phyloP scores from a whole-genome alignment of 2,113 vertebrate genomes.

The Nibea albiflora region DNA sequence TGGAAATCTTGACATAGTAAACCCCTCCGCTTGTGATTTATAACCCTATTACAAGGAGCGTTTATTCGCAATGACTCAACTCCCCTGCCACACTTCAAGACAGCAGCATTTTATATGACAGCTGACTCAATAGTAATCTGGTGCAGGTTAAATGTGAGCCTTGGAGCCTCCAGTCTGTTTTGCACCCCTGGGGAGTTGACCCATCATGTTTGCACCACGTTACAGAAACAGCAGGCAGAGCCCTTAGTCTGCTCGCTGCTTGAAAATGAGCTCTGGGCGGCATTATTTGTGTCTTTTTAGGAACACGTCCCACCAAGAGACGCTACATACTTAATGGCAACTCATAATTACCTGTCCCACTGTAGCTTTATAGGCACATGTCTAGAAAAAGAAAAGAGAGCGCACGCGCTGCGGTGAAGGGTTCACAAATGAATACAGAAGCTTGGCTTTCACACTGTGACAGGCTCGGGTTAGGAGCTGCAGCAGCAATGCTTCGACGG shows the following conservation, averaged over 20 bases:
- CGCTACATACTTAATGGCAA: background rate
- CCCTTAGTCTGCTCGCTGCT: background rate
- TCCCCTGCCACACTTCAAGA: constrained; percentile 32
- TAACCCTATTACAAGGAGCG: constrained; percentile 19
- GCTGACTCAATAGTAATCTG: constrained; percentile 71
- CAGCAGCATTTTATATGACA: constrained; percentile 66
- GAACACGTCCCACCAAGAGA: background rate
- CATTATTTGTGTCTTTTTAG: constrained; percentile 11
- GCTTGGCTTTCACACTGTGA: constrained; percentile 67
- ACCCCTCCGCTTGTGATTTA: constrained; percentile 16
- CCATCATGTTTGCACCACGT: constrained; percentile 8
- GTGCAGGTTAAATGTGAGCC: constrained; percentile 65
- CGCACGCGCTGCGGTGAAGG: constrained; percentile 41
- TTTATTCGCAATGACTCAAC: constrained; percentile 48
- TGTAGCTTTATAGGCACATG: constrained; percentile 49
- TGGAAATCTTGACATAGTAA: constrained; percentile 30
- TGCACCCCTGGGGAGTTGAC: constrained; percentile 30
- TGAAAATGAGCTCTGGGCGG: background rate
- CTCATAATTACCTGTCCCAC: constrained; percentile 20
- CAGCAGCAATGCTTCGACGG: constrained; percentile 48
- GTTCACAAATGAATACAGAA: constrained; percentile 51
- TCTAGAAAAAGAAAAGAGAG: constrained; percentile 27
- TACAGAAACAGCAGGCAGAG: background rate
- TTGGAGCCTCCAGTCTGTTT: constrained; percentile 44
- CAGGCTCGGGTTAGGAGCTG: constrained; percentile 46